Base-by-base conservation (phyloP, 2,113 vertebrate species). In the Cyanoderma ruficeps region DNA sequence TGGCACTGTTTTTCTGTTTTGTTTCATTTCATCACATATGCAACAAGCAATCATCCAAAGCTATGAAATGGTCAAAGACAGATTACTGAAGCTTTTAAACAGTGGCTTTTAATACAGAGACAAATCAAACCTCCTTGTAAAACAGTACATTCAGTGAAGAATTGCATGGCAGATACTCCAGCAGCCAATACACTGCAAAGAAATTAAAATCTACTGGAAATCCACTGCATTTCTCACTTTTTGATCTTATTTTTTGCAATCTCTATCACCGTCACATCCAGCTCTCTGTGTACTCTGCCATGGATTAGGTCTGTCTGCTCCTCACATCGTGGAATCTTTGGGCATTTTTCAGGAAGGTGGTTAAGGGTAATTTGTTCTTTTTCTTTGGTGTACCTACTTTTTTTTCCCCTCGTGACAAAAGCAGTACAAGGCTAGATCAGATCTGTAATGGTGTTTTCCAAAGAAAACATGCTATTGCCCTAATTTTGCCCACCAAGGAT, bases 71-170 rank as follows among this genome's bases (percentile, higher is more conserved):
- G 75, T 83, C 83, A 93, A 75, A 93, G 74, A 47, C 19, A 87
- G 60, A 87, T 89, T 82, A 81, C 74, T 42, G 49, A 39, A 80
- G 53, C 35, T 65, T 89, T 93, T 93, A 76, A 90, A 83, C 60
- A 86, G 89, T 42, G 63, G 72, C 31, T 89, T 94, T 91, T 84
- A 87, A 83, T 37, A 50, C 39, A 47, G 30, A 72, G 63, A 90
- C 59, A 94, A 96, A 91, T 82, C 69, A 94, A 83, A 44, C 52
- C 84, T 72, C 42, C 39, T 59, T 80, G 42, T 89, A 95, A 93
- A 95, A 82, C 27, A 57, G 46, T 7, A 9, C 14, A 33, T 33
- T 87, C 49, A 35, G 31, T 65, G 35, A 83, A 56, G 42, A 86
- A 89, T 25, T 76, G 35, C 23, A 90, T 18, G 53, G 44, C 12